Conservation (phyloP, 2,888 invertebrate genomes). For the Apodemia zela region DNA sequence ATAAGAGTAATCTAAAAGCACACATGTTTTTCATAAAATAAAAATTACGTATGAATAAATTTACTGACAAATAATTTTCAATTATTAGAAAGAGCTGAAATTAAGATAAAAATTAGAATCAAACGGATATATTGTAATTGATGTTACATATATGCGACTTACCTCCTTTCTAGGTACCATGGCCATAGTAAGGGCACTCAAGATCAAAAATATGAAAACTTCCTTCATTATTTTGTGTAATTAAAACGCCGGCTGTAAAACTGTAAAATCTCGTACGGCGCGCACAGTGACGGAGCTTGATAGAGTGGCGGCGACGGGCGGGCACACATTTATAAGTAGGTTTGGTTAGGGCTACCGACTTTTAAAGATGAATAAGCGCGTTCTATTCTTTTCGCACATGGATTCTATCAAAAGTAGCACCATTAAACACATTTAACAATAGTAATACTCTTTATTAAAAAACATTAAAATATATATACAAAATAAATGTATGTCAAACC, state of each 20-base stretch:
- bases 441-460: too few species aligned
- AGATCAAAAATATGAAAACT: conserved; percentile 44
- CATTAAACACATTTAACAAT: too few species aligned
- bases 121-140: too few species aligned
- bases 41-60: too few species aligned
- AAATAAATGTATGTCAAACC: too few species aligned
- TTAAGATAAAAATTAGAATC: too few species aligned
- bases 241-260: conserved; percentile 23
- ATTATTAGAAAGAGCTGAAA: too few species aligned
- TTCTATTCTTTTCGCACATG: background rate
- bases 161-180: conserved; percentile 55
- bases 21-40: too few species aligned
- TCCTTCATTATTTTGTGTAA: conserved; percentile 40
- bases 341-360: conserved; percentile 30
- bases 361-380: background rate
- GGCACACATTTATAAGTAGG: conserved; percentile 43
- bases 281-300: conserved; percentile 40
- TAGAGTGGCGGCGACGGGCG: conserved; percentile 48
- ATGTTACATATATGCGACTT: conserved; percentile 37
- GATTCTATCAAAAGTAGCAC: too few species aligned
- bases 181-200: conserved; percentile 47
- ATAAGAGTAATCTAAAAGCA: too few species aligned
- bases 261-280: conserved; percentile 26
- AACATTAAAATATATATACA: too few species aligned
- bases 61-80: too few species aligned